Conservation (phyloP, 2,113 vertebrate species). For the Garra rufa region DNA sequence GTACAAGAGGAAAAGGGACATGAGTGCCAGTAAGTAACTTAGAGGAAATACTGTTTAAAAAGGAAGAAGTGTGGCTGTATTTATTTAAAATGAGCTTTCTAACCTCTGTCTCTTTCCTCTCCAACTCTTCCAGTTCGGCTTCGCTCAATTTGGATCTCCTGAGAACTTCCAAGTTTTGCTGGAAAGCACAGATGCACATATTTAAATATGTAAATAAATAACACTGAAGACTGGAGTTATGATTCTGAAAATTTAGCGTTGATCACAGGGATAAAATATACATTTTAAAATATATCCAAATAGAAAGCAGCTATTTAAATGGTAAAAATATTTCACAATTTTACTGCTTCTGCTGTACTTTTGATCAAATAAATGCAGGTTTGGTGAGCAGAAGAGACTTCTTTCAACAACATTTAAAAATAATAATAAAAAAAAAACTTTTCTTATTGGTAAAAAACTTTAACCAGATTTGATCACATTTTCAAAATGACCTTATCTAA, state of each 20-base stretch:
- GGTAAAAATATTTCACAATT: neutral
- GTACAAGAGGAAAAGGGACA: neutral
- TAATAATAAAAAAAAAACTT: no score
- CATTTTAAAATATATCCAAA: no score
- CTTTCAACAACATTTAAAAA: neutral
- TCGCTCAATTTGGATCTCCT: constrained; percentile 87
- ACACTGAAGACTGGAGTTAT: neutral
- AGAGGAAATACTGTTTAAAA: neutral
- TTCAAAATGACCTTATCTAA: accelerated
- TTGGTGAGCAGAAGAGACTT: neutral
- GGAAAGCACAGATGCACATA: neutral
- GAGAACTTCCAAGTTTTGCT: constrained; percentile 98
- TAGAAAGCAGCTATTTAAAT: no score
- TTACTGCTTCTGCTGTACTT: neutral
- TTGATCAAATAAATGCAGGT: neutral
- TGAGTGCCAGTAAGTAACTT: neutral
- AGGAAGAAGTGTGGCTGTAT: neutral
- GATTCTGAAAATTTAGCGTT: no score
- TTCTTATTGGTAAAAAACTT: no score
- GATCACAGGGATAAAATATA: no score
- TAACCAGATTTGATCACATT: no score
- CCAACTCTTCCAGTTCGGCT: constrained; percentile 93
- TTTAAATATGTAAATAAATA: no score
- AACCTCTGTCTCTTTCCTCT: constrained; percentile 95
- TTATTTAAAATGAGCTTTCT: neutral